A percentile compares a stretch with the other conserved stretches of the same genome.
phyloP scores from a whole-genome alignment of 1,140 invertebrate species.

The Bombus cullumanus region DNA sequence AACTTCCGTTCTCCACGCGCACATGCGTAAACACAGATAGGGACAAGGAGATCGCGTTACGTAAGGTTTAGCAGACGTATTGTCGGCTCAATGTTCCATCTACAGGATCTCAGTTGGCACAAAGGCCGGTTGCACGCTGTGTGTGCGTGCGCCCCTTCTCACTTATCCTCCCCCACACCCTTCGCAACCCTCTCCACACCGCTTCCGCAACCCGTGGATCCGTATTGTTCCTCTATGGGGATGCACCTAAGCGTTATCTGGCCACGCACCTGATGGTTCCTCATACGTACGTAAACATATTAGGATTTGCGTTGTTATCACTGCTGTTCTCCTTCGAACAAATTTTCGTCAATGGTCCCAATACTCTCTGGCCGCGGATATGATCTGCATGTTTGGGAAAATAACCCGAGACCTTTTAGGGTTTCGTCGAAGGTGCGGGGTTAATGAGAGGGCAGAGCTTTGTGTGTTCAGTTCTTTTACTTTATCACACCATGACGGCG shows the following conservation, averaged over 20 bases:
- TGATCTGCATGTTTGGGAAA: too few relatives aligned
- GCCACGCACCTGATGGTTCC: neutral
- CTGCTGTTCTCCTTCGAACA: too few relatives aligned
- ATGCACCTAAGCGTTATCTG: conserved; percentile 45
- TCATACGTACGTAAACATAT: conserved; percentile 1
- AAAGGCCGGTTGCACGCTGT: conserved; percentile 24
- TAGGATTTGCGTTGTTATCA: too few relatives aligned
- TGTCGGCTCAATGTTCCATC: conserved; percentile 52
- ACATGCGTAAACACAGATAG: neutral
- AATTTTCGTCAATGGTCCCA: too few relatives aligned
- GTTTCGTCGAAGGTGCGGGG: too few relatives aligned
- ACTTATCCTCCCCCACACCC: neutral
- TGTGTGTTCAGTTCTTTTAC: too few relatives aligned
- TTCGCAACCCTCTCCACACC: neutral
- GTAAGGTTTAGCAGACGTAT: conserved; percentile 55
- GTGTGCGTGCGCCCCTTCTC: neutral
- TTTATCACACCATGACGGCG: too few relatives aligned
- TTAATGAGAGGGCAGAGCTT: too few relatives aligned
- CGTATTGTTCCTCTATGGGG: conserved; percentile 29
- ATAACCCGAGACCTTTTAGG: too few relatives aligned
- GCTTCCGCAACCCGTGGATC: neutral
- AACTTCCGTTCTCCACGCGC: neutral
- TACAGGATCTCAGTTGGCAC: conserved; percentile 41
- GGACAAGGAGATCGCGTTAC: conserved; percentile 54
- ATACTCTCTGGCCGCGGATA: too few relatives aligned